phyloP scores from a whole-genome alignment of 2,797 vertebrate species.

The Coendou prehensilis region DNA sequence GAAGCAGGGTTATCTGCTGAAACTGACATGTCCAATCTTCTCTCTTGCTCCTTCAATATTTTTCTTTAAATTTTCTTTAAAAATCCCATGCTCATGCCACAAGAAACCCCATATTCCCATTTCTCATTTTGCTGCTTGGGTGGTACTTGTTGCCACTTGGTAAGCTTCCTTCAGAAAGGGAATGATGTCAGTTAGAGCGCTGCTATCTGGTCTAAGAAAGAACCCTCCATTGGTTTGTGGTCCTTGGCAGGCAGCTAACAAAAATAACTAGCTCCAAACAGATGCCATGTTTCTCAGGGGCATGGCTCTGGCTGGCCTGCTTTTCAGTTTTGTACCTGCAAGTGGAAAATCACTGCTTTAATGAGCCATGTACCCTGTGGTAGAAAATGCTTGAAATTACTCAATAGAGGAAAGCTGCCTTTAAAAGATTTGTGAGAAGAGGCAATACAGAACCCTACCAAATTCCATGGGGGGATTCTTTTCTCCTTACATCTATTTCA shows the following conservation, averaged over 20 bases:
- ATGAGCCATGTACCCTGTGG: conserved; percentile 52
- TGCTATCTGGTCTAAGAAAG: conserved; percentile 47
- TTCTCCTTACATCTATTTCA: conserved; percentile 61
- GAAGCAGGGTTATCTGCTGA: not conserved
- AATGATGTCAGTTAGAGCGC: not conserved
- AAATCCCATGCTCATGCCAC: not conserved
- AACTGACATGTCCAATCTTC: conserved; percentile 33
- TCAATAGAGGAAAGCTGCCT: conserved; percentile 29
- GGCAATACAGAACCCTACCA: not conserved
- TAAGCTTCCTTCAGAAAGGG: conserved; percentile 36
- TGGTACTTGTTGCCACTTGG: conserved; percentile 23
- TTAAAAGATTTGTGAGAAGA: conserved; percentile 56
- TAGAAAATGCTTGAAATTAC: conserved; percentile 62
- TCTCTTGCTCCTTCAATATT: conserved; percentile 48
- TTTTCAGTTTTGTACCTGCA: conserved; percentile 72
- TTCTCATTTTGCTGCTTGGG: conserved; percentile 39
- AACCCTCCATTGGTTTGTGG: not conserved
- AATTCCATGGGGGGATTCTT: conserved; percentile 49
- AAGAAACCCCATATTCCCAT: not conserved
- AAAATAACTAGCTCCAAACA: conserved; percentile 69
- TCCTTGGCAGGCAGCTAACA: conserved; percentile 71
- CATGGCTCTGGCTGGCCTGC: conserved; percentile 29
- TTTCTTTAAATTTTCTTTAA: not conserved
- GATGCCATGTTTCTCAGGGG: conserved; percentile 56
- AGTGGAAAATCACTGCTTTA: conserved; percentile 80